Evolutionary conservation across 2,888 invertebrate genomes (phyloP), one percentile per base, ranked within the genome.

Genomic region (Melikaiella ostensackeni): DNA sequence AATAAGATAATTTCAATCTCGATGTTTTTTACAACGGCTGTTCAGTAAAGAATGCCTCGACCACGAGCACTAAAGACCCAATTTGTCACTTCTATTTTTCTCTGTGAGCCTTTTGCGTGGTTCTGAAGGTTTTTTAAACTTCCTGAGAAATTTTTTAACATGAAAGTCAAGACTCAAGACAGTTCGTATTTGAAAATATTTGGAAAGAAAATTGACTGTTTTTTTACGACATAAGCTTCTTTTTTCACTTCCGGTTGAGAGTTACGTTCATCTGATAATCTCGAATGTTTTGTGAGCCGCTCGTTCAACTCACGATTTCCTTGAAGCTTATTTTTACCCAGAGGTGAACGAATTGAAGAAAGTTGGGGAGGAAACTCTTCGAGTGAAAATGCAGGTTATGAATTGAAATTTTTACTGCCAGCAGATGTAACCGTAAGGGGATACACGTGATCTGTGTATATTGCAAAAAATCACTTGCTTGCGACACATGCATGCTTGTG

Each of bases 321-420:
- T 38, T 46, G 66, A 66, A 66, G 46, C 19, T 0, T 66, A 66
- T 66, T 66, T 66, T 66, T 66, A 66, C 66, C 27, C 27, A 46
- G 66, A 66, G 27, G 66, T 66, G 66, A 63, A 63, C 35, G 63
- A 63, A 63, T 63, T 11, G 21, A 66, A 66, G 46, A 42, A 64
- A 64, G 38, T 64, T 64, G 13, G 24, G 19, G 46, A 50, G 38
- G 19, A 27, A 66, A 42, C 46, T 27, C 24, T 64, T 16, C 27
- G 19, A 24, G 13, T 66, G 42, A 16, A 66, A 66, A 66, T 66
- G 46, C 66, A 66, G 66, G 46, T 66, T 27, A 19, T 46, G 66
- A 66, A 46, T 46, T 66, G 19, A 11, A 46, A 27, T 66, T 24
- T 66, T 66, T 66, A 27, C 38, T 27, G 0, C 24, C 16, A 16